These are phyloP conservation scores for Drosophila putrida DNA, from an alignment of 2,888 invertebrate genomes.

Conservation along the genomic window DNA sequence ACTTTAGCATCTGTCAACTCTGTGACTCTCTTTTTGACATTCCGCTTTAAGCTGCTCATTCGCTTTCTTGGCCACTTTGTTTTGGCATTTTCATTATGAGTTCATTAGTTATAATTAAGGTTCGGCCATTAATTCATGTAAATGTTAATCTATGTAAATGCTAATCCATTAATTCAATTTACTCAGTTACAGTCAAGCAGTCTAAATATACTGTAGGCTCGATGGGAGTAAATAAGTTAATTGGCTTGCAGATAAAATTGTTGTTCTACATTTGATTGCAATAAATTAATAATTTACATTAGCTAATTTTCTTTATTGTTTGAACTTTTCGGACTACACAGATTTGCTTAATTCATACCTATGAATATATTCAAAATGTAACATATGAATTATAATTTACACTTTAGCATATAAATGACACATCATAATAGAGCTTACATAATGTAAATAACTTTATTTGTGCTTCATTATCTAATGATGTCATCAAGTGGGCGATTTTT, in stretches of 20 bases:
- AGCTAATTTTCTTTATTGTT: neutral
- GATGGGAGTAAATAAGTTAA: neutral
- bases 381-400: neutral
- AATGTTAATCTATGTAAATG: constrained; percentile 39
- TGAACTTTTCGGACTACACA: neutral
- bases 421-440: constrained; percentile 8
- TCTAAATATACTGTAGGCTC: neutral
- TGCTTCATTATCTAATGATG: constrained; percentile 22
- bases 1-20: constrained; percentile 14
- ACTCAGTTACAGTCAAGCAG: constrained; percentile 10
- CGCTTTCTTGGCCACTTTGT: constrained; percentile 40
- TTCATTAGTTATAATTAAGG: constrained; percentile 54
- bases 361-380: neutral
- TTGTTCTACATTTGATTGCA: constrained; percentile 26
- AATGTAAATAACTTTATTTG: constrained; percentile 1
- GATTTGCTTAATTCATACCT: neutral
- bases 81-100: constrained; percentile 19
- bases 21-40: constrained; percentile 11
- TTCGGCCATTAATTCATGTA: constrained; percentile 31
- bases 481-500: constrained; percentile 20
- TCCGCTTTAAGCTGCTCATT: constrained; percentile 31
- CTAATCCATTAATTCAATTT: constrained; percentile 47
- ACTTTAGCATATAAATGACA: neutral
- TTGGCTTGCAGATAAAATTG: constrained; percentile 3
- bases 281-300: constrained; percentile 8